Percentiles rank a stretch among this genome's conserved stretches.
Evolutionary conservation across 2,888 invertebrate species (phyloP).

Genomic region (Drosophila cognata): DNA sequence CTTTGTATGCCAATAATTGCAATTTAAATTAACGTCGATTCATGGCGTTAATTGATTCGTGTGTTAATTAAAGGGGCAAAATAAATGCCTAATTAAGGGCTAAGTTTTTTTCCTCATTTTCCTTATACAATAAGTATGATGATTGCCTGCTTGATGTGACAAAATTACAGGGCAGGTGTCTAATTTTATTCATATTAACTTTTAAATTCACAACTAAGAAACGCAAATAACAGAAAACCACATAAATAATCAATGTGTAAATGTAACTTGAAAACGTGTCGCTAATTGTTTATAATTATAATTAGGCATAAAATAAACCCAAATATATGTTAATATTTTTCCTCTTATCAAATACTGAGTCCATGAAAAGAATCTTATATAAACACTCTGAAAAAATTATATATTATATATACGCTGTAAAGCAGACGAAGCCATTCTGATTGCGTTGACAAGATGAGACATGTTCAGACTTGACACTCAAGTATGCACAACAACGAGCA

Average conservation of each 20-base stretch:
- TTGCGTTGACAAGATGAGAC: not conserved
- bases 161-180: conserved; percentile 22
- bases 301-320: conserved; percentile 3
- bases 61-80: conserved; percentile 3
- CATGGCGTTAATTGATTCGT: conserved; percentile 9
- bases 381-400: no score
- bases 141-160: not conserved
- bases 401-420: not conserved
- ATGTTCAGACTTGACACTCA: not conserved
- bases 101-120: conserved; percentile 8
- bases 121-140: not conserved
- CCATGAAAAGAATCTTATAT: not conserved
- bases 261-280: conserved; percentile 11
- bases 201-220: conserved; percentile 1
- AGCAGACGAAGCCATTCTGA: not conserved
- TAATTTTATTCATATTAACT: not conserved
- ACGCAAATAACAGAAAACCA: conserved; percentile 19
- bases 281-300: conserved; percentile 27
- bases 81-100: not conserved
- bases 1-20: conserved; percentile 27
- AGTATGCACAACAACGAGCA: not conserved
- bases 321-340: not conserved
- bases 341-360: not conserved
- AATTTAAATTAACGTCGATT: not conserved
- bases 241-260: conserved; percentile 11